These are phyloP conservation scores for Choloepus didactylus DNA, from an alignment of 2,797 vertebrate genomes.

Conservation along the genomic window DNA sequence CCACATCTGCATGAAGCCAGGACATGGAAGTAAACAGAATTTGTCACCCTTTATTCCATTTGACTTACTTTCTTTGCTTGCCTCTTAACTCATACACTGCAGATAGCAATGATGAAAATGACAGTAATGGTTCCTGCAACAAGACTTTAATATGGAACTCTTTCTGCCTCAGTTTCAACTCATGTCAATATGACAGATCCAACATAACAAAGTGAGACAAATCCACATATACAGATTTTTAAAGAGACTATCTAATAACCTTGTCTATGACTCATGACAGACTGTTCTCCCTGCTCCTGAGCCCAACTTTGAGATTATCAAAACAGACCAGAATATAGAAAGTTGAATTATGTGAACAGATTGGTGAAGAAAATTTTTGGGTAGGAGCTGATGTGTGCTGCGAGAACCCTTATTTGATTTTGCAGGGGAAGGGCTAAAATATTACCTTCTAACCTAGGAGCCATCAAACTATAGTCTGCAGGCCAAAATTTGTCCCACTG, in stretches of 20 bases:
- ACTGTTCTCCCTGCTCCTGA: rapidly evolving
- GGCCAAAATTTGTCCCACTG: not conserved
- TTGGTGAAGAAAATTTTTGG: not conserved
- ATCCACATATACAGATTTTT: not conserved
- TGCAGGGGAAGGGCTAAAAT: not conserved
- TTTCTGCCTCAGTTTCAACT: not conserved
- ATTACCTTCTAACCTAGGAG: not conserved
- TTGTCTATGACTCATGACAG: not conserved
- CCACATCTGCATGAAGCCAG: not conserved
- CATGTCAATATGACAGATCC: not conserved
- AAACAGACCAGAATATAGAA: not conserved
- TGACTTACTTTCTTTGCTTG: not conserved
- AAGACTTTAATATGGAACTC: not conserved
- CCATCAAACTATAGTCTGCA: not conserved
- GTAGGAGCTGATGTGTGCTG: not conserved
- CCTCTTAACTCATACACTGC: not conserved
- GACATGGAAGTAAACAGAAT: not conserved
- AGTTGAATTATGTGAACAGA: not conserved
- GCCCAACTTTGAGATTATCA: too few relatives aligned
- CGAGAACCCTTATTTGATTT: not conserved
- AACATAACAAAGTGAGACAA: not conserved
- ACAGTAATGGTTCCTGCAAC: not conserved
- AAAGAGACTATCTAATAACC: not conserved
- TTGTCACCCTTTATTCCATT: not conserved
- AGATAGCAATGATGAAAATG: not conserved